A percentile compares a stretch with the other conserved stretches of the same genome.
Evolutionary conservation across 2,797 vertebrate species (phyloP).

Genomic region (Pterois miles): DNA sequence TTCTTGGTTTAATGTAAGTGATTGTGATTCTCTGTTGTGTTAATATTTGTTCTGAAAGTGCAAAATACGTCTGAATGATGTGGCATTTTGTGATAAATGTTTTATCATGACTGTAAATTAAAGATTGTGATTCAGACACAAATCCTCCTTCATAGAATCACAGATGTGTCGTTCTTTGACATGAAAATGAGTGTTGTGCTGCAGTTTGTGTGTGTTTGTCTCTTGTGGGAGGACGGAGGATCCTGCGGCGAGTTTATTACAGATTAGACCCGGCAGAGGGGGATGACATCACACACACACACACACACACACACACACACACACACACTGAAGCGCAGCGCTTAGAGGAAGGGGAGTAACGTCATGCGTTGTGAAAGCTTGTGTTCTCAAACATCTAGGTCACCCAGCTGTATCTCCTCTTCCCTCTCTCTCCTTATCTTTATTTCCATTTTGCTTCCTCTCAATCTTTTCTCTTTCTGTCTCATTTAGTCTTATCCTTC

Average conservation of each 20-base stretch:
- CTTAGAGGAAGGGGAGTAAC: slow-evolving; percentile 38
- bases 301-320: slow-evolving; percentile 30
- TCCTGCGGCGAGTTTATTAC: slow-evolving; percentile 39
- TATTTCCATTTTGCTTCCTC: not conserved
- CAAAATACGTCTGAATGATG: not conserved
- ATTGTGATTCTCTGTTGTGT: not conserved
- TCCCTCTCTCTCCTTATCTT: slow-evolving; percentile 1
- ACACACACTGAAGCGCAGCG: slow-evolving; percentile 3
- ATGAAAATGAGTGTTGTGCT: not conserved
- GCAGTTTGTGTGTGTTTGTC: slow-evolving; percentile 4
- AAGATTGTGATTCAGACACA: not conserved
- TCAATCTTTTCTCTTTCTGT: not conserved
- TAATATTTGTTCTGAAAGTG: not conserved
- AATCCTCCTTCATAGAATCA: not conserved
- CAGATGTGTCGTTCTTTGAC: not conserved
- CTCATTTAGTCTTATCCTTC: not conserved
- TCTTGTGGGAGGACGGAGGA: slow-evolving; percentile 18
- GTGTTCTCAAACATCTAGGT: slow-evolving; percentile 66
- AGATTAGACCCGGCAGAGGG: slow-evolving; percentile 52
- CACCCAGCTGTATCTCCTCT: slow-evolving; percentile 43
- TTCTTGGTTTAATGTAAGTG: not conserved
- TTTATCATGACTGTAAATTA: not conserved
- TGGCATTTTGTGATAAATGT: not conserved
- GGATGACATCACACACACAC: slow-evolving; percentile 14
- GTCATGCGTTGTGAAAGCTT: slow-evolving; percentile 59